Percentiles rank a stretch among this genome's conserved stretches.
Conservation (phyloP, 2,888 invertebrate species). For the Spodoptera littoralis region DNA sequence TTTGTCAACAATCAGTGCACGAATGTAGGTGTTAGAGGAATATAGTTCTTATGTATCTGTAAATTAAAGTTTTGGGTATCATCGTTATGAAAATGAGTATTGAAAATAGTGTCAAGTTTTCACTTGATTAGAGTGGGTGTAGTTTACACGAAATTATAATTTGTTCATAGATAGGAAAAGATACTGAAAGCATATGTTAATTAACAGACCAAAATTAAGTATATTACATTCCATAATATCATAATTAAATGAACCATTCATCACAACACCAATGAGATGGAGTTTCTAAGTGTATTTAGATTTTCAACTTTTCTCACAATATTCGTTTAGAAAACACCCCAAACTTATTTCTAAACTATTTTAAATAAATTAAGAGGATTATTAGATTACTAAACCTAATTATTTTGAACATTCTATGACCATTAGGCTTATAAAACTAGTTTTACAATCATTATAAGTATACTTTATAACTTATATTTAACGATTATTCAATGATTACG, state of each 20-base stretch:
- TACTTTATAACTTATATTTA: constrained; percentile 6
- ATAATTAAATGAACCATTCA: constrained; percentile 16
- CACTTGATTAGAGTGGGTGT: too few species aligned
- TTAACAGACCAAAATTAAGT: too few species aligned
- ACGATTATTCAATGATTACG: constrained; percentile 16
- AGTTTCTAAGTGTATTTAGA: neutral
- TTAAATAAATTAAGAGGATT: constrained; percentile 11
- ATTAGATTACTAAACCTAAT: constrained; percentile 6
- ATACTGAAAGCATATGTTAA: too few species aligned
- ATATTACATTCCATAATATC: too few species aligned
- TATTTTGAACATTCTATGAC: constrained; percentile 10
- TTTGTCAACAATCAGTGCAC: too few species aligned
- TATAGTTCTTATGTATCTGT: too few species aligned
- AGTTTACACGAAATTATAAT: too few species aligned
- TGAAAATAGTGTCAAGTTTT: too few species aligned
- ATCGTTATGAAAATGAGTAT: too few species aligned
- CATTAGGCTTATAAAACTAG: constrained; percentile 4
- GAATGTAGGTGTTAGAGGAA: too few species aligned
- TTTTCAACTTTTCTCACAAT: neutral
- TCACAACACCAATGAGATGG: constrained; percentile 2
- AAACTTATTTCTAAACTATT: constrained; percentile 18
- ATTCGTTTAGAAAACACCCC: constrained; percentile 7
- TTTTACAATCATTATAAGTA: constrained; percentile 1
- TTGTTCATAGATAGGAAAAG: too few species aligned
- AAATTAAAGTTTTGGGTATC: too few species aligned